Percentiles rank a stretch among this genome's conserved stretches.
These are phyloP conservation scores for Micronycteris hirsuta DNA, from an alignment of 2,113 vertebrate genomes.

Conservation along the genomic window DNA sequence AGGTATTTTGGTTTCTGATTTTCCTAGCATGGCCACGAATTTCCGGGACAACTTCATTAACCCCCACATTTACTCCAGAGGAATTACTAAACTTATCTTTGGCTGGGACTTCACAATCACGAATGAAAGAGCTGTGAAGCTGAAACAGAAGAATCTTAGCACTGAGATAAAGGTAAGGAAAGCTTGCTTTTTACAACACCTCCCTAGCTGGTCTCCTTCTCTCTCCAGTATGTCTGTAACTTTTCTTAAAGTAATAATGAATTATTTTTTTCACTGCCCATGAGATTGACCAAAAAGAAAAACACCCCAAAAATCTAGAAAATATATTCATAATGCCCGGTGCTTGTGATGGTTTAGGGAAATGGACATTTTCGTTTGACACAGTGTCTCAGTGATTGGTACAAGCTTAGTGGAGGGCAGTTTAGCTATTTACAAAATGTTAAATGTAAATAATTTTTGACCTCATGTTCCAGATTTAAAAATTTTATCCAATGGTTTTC, in stretches of 20 bases:
- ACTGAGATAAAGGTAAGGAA: slow-evolving; percentile 90
- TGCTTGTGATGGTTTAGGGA: not conserved
- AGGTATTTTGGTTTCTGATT: not conserved
- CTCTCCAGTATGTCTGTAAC: not conserved
- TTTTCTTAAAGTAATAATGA: not conserved
- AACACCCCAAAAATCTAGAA: not conserved
- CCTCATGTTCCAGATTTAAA: not conserved
- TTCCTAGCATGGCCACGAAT: slow-evolving; percentile 87
- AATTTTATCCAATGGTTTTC: not conserved
- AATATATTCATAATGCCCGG: not conserved
- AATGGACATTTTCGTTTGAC: not conserved
- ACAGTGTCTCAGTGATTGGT: not conserved
- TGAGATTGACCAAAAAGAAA: not conserved
- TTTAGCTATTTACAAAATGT: not conserved
- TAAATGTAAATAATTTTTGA: not conserved
- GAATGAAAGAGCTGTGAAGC: slow-evolving; percentile 88
- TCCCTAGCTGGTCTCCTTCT: not conserved
- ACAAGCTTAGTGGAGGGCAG: not conserved
- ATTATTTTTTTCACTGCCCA: not conserved
- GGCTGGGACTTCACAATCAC: slow-evolving; percentile 94
- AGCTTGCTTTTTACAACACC: not conserved
- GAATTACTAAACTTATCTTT: slow-evolving; percentile 88
- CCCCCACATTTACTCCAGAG: slow-evolving; percentile 74
- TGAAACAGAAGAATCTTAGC: slow-evolving; percentile 89
- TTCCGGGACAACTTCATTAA: slow-evolving; percentile 88